Base-by-base conservation (phyloP, 2,797 vertebrate genomes). In the Eulemur albifrons region DNA sequence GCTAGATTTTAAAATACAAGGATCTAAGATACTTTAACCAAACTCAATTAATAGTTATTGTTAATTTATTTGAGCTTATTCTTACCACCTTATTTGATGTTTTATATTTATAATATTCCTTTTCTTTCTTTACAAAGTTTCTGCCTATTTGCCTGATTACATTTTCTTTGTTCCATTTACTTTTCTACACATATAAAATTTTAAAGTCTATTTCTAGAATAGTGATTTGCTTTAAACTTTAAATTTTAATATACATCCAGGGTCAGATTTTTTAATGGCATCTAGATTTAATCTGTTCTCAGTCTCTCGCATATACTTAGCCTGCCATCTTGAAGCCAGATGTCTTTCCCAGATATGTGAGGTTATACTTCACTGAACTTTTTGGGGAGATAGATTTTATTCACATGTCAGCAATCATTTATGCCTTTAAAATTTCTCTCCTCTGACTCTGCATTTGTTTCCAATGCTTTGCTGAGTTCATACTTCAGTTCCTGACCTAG, bases 301-400 rank as follows among this genome's bases (percentile, higher is more conserved):
- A 52, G 35, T 94, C 67, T 97, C 35, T 50, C 14, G 85, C n/a
- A 6, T 77, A 63, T 82, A 59, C 6, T 43, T 93, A 72, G 79
- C 4, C 45, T 80, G 80, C 65, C 96, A 97, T 97, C 97, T 98
- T 97, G 96, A 97, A 97, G 65, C 95, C 97, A 98, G 96, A 97
- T 97, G 97, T 96, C 80, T 95, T 92, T 89, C 86, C 40, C 83
- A 96, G 80, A 91, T 95, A 87, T 81, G 32, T 52, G 85, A 87
- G 76, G 63, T 91, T 93, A 92, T 57, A 65, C 69, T 80, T 92
- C 9, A 2, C 72, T 90, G 88, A 96, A 96, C 70, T 93, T 97
- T 96, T 27, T 2, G 17, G 20, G 21, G 1, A 97, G 70, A 83
- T 83, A 86, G 5, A 93, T 93, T 96, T 96, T 93, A 75, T 61